These are phyloP conservation scores for Ursus arctos DNA, from an alignment of 2,113 vertebrate genomes.

Conservation along the genomic window DNA sequence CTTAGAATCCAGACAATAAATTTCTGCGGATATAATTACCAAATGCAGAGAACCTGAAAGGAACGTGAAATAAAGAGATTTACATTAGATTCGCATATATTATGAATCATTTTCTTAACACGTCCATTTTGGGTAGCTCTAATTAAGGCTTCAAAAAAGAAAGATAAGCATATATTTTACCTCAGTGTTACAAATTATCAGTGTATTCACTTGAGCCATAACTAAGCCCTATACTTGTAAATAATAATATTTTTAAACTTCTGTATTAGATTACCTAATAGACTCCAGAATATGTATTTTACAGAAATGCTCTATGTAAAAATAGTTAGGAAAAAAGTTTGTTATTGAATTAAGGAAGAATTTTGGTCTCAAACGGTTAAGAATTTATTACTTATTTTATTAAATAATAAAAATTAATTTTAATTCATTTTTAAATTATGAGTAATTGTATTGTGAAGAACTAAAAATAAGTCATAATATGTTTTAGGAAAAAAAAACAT, in stretches of 20 bases:
- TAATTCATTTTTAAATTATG: background rate
- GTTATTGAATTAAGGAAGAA: background rate
- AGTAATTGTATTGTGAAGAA: background rate
- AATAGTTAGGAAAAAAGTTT: background rate
- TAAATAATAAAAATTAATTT: background rate
- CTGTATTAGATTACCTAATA: background rate
- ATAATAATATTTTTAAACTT: background rate
- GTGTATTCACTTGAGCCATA: background rate
- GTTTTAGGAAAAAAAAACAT: slow-evolving; percentile 14
- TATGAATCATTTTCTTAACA: background rate
- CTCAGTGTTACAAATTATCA: background rate
- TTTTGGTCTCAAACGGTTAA: background rate
- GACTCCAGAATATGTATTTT: background rate
- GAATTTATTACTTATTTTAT: background rate
- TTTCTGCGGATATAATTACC: background rate
- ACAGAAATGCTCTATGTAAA: background rate
- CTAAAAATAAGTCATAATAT: background rate
- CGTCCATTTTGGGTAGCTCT: background rate
- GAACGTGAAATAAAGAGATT: background rate
- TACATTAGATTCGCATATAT: background rate
- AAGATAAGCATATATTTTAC: background rate
- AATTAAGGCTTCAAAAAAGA: background rate
- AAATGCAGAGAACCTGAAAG: background rate
- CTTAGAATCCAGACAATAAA: background rate
- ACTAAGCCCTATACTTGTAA: background rate